Conservation (phyloP, 2,797 vertebrate species). For the Momotus momota region DNA sequence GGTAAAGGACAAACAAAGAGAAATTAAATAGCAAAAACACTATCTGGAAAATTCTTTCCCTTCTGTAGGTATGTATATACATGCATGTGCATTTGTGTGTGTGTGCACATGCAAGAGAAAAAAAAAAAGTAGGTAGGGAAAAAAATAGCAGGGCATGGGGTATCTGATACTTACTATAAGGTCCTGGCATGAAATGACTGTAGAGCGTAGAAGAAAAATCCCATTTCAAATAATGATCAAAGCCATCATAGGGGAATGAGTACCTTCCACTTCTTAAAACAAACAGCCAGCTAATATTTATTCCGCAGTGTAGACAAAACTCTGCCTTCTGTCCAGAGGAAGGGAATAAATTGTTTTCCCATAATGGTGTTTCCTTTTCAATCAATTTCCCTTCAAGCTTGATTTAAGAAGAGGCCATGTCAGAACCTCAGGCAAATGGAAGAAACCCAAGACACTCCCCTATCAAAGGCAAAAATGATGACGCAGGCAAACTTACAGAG, state of each 20-base stretch:
- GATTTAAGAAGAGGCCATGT: slow-evolving; percentile 79
- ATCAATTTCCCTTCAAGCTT: slow-evolving; percentile 82
- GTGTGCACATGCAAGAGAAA: neutral
- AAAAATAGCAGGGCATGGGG: neutral
- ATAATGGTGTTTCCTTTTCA: slow-evolving; percentile 80
- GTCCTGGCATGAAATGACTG: neutral
- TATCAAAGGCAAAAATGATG: slow-evolving; percentile 72
- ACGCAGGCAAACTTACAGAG: slow-evolving; percentile 49
- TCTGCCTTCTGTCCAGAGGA: slow-evolving; percentile 74
- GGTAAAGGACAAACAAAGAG: neutral
- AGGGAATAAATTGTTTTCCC: slow-evolving; percentile 79
- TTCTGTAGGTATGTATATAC: neutral
- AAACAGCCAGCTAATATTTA: slow-evolving; percentile 77
- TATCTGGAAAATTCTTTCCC: neutral
- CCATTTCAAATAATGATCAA: slow-evolving; percentile 52
- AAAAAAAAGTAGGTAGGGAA: neutral
- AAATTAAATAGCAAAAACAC: neutral
- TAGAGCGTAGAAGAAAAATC: slow-evolving; percentile 15
- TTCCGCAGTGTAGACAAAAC: slow-evolving; percentile 77
- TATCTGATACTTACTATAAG: neutral
- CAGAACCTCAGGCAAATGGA: slow-evolving; percentile 49
- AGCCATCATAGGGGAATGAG: slow-evolving; percentile 33
- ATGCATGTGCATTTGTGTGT: neutral
- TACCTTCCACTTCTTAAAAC: slow-evolving; percentile 68
- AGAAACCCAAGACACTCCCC: slow-evolving; percentile 63